phyloP scores from a whole-genome alignment of 1,140 invertebrate genomes.

The Holcopasites calliopsidis region DNA sequence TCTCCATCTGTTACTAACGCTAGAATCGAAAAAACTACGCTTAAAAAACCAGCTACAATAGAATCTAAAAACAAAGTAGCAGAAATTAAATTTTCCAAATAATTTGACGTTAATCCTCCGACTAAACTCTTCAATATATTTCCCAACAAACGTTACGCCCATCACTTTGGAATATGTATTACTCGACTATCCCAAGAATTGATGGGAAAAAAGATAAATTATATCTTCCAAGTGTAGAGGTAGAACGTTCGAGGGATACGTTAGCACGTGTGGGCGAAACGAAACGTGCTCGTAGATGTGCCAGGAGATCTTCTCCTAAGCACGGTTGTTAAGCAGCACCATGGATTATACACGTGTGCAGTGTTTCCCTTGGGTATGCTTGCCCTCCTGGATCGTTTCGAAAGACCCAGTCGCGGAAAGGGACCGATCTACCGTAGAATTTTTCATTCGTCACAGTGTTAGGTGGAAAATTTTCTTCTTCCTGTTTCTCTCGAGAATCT shows the following conservation, averaged over 20 bases:
- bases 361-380: slow-evolving; percentile 67
- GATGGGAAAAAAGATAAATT: not conserved
- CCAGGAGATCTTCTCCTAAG: not conserved
- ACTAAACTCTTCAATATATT: too few relatives aligned
- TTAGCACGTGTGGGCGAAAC: not conserved
- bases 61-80: too few relatives aligned
- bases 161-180: too few relatives aligned
- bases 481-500: not conserved
- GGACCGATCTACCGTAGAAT: not conserved
- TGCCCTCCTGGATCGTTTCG: slow-evolving; percentile 68
- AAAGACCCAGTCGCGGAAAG: not conserved
- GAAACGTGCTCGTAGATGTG: not conserved
- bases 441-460: not conserved
- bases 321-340: slow-evolving; percentile 15
- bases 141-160: too few relatives aligned
- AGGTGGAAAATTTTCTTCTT: not conserved
- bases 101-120: too few relatives aligned
- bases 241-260: not conserved
- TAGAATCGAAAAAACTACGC: too few relatives aligned
- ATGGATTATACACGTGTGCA: slow-evolving; percentile 50
- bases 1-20: slow-evolving; percentile 21
- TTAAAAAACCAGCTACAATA: too few relatives aligned
- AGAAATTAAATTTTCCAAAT: too few relatives aligned
- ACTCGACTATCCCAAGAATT: not conserved
- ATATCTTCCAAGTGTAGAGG: too few relatives aligned